Conservation (phyloP, 1,140 invertebrate genomes). For the Procambarus virginalis region DNA sequence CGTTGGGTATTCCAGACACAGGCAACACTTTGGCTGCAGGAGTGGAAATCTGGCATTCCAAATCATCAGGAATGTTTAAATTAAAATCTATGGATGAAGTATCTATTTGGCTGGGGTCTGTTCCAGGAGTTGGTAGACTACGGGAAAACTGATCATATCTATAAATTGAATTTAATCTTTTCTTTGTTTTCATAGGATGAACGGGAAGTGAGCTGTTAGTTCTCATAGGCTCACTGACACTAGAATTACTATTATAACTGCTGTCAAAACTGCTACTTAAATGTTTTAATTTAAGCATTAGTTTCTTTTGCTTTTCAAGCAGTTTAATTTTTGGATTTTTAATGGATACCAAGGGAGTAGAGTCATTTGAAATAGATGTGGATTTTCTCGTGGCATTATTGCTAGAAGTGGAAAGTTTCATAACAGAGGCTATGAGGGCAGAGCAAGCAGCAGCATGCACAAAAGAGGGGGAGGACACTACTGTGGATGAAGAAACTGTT, state of each 20-base stretch:
- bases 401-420: conserved; percentile 39
- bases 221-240: conserved; percentile 8
- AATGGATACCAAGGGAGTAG: not conserved
- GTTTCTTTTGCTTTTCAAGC: conserved; percentile 11
- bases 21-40: conserved; percentile 7
- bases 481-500: conserved; percentile 15
- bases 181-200: not conserved
- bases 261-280: conserved; percentile 44
- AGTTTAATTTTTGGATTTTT: conserved; percentile 18
- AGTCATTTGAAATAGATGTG: conserved; percentile 14
- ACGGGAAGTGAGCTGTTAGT: not conserved
- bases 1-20: not conserved
- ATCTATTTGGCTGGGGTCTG: not conserved
- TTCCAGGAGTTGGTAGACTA: conserved; percentile 33
- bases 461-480: conserved; percentile 36
- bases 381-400: conserved; percentile 26
- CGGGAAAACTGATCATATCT: conserved; percentile 34
- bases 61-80: not conserved
- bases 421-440: conserved; percentile 57
- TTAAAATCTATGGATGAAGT: not conserved
- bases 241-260: not conserved
- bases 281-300: not conserved
- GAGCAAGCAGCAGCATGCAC: conserved; percentile 66
- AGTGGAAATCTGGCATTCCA: conserved; percentile 32
- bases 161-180: conserved; percentile 15